Evolutionary conservation across 2,888 invertebrate genomes (phyloP), one percentile per base, ranked within the genome.

Genomic region (Drosophila helvetica): DNA sequence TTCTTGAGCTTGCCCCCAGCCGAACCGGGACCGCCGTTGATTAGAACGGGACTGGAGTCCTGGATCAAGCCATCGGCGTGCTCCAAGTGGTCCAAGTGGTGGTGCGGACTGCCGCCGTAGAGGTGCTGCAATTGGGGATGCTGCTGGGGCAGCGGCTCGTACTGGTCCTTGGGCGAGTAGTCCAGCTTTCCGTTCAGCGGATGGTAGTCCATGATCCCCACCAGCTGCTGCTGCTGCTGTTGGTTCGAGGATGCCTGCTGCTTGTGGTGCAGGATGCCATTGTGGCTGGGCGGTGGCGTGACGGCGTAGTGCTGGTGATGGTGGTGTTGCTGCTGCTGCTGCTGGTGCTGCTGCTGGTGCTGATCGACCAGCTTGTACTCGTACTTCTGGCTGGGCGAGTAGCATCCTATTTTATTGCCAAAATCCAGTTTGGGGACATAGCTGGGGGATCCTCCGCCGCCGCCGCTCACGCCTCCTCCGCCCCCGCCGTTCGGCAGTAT

Each of bases 321-420:
- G 38, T 89, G 89, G 22, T 79, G 88, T 8, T 87, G 73, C n/a
- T 80, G 78, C 9, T 72, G 75, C 30, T 80, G 82, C 53, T 89
- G 80, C 48, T 90, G 79, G 33, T 89, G 89, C 22, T 72, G 75
- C 30, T 81, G 82, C 55, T 89, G 80, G 47, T 90, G 89, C 38
- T 82, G 90, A 7, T 90, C 90, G 46, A 89, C 87, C 4, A 89
- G 80, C 48, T 92, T 91, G 52, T 92, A 92, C 67, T 92, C 92
- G 58, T 92, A 92, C 74, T 92, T 92, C 27, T 91, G 91, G 38
- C 89, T 92, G 9, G 92, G 92, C 42, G 92, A 92, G 73, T 92
- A 92, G 74, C 92, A 92, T 42, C 91, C 91, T 80, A 92, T 88
- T 77, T 92, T 92, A 57, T 89, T 88, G 1, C 80, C 85, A 67